Conservation (phyloP, 1,140 invertebrate species). For the Thaumetopoea pityocampa region DNA sequence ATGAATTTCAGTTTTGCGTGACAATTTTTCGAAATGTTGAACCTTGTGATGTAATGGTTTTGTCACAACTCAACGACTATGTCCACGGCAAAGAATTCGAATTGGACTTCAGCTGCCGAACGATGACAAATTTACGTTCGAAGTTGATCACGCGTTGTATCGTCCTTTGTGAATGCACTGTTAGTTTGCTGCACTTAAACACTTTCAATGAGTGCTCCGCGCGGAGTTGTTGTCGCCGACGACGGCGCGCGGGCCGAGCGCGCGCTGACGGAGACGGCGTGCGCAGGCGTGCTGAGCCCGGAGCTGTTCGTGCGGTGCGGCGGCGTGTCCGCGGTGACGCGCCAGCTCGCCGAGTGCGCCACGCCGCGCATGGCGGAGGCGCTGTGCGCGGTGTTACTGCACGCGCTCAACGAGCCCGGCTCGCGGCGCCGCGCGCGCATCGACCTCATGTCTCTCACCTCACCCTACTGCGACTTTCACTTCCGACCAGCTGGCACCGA, state of each 20-base stretch:
- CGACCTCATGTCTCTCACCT: slow-evolving; percentile 89
- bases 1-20: too few species aligned
- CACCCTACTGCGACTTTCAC: slow-evolving; percentile 95
- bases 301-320: slow-evolving; percentile 87
- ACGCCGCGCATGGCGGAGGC: slow-evolving; percentile 89
- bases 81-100: too few species aligned
- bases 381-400: slow-evolving; percentile 89
- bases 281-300: slow-evolving; percentile 87
- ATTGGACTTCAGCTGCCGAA: too few species aligned
- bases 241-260: too few species aligned
- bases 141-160: too few species aligned
- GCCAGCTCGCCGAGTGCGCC: slow-evolving; percentile 88
- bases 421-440: slow-evolving; percentile 84
- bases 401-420: slow-evolving; percentile 90
- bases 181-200: background rate
- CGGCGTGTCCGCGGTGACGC: slow-evolving; percentile 87
- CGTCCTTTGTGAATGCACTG: background rate
- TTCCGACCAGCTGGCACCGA: slow-evolving; percentile 80
- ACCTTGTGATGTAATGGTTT: too few species aligned
- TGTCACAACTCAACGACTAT: too few species aligned
- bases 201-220: background rate
- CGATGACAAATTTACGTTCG: too few species aligned
- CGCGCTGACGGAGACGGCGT: too few species aligned
- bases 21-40: too few species aligned
- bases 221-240: too few species aligned